Evolutionary conservation across 2,113 vertebrate genomes (phyloP).

Genomic region (Genyomyrus donnyi): DNA sequence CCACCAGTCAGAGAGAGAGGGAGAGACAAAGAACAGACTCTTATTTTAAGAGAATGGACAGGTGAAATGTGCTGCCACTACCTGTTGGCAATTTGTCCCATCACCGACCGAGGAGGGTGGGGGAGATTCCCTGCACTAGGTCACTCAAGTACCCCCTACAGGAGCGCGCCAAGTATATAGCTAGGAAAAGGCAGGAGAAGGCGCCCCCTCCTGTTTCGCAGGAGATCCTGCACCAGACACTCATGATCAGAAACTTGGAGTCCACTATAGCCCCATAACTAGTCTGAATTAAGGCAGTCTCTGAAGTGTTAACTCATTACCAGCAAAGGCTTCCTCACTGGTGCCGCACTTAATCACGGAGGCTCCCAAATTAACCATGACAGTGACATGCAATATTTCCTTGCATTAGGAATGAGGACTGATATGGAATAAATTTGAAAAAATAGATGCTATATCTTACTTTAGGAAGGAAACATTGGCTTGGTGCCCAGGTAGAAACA

Average conservation of each 20-base stretch:
- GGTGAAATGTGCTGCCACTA: neutral
- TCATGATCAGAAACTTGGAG: neutral
- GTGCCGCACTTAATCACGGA: neutral
- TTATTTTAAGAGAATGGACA: neutral
- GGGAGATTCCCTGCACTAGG: neutral
- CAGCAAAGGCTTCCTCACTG: neutral
- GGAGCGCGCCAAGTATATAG: neutral
- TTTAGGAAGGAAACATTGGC: neutral
- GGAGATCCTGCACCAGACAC: neutral
- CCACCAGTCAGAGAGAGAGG: neutral
- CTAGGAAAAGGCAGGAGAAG: neutral
- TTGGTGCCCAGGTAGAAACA: neutral
- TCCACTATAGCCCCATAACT: neutral
- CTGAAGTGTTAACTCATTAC: neutral
- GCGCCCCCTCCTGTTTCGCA: neutral
- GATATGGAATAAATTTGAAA: neutral
- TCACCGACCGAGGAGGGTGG: neutral
- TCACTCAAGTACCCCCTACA: neutral
- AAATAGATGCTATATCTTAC: neutral
- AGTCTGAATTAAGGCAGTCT: neutral
- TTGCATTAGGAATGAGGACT: neutral
- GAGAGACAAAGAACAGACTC: neutral
- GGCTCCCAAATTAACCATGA: neutral
- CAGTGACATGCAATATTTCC: conserved; percentile 6
- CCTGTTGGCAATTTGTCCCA: neutral